A percentile compares a stretch with the other conserved stretches of the same genome.
These are phyloP conservation scores for Copsychus sechellarum DNA, from an alignment of 2,113 vertebrate genomes.

Conservation along the genomic window DNA sequence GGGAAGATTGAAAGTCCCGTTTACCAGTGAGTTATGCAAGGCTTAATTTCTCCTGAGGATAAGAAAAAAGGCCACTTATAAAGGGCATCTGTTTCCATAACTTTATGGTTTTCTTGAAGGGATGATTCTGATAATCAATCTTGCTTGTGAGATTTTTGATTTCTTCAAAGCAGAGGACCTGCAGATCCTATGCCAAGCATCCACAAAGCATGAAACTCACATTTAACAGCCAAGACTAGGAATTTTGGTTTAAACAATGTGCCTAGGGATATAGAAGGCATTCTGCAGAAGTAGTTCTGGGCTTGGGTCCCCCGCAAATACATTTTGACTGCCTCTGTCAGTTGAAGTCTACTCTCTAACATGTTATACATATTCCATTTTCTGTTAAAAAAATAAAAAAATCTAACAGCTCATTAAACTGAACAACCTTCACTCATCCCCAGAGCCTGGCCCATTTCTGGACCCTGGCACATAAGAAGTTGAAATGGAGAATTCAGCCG, in stretches of 20 bases:
- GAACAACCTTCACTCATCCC: background rate
- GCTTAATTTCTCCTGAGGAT: background rate
- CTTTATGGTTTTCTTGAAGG: background rate
- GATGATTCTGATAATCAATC: background rate
- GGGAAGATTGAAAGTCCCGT: background rate
- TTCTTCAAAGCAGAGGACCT: background rate
- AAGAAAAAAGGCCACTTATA: background rate
- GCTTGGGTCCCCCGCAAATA: background rate
- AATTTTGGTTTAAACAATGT: background rate
- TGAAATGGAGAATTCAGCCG: background rate
- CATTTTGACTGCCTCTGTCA: background rate
- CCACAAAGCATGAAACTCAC: background rate
- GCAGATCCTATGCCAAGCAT: background rate
- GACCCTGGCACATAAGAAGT: background rate
- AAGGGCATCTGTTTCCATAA: background rate
- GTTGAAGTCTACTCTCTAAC: background rate
- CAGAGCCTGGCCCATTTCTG: background rate
- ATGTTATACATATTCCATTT: background rate
- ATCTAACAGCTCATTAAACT: background rate
- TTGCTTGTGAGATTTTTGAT: background rate
- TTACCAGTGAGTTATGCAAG: background rate
- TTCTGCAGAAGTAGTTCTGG: background rate
- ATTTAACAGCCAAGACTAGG: background rate
- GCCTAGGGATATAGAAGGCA: background rate
- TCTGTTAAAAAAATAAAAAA: background rate